These are phyloP conservation scores for Galerucella pusilla DNA, from an alignment of 2,888 invertebrate genomes.

Conservation along the genomic window DNA sequence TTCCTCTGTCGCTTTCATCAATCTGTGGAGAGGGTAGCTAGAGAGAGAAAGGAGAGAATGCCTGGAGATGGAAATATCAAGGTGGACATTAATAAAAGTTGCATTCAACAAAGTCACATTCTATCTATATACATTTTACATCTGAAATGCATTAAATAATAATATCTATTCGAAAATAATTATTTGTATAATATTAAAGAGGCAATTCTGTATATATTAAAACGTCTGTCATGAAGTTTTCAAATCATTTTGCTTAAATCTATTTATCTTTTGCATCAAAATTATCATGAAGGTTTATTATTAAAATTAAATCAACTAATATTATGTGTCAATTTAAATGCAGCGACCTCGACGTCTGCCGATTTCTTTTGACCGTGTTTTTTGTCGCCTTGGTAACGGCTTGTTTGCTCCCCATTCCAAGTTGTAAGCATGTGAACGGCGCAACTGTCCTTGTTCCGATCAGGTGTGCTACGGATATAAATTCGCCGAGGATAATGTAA, in stretches of 20 bases:
- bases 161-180: no score
- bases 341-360: constrained; percentile 3
- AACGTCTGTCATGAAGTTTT: no score
- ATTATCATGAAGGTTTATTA: no score
- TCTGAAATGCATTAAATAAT: no score
- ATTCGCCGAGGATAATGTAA: constrained; percentile 11
- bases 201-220: no score
- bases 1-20: neutral
- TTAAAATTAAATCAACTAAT: no score
- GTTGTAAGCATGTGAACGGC: constrained; percentile 33
- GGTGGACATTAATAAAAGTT: neutral
- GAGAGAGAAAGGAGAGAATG: neutral
- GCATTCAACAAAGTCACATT: neutral
- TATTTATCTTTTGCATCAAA: no score
- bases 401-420: constrained; percentile 24
- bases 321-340: neutral
- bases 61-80: constrained; percentile 15
- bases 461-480: constrained; percentile 25
- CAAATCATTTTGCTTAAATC: no score
- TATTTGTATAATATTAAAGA: no score
- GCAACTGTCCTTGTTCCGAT: constrained; percentile 28
- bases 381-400: constrained; percentile 29
- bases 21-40: neutral
- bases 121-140: no score
- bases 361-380: constrained; percentile 14